These are phyloP conservation scores for Umimayanthus chanpuru DNA, from an alignment of 92 coral and sea anemone genomes.

Conservation along the genomic window DNA sequence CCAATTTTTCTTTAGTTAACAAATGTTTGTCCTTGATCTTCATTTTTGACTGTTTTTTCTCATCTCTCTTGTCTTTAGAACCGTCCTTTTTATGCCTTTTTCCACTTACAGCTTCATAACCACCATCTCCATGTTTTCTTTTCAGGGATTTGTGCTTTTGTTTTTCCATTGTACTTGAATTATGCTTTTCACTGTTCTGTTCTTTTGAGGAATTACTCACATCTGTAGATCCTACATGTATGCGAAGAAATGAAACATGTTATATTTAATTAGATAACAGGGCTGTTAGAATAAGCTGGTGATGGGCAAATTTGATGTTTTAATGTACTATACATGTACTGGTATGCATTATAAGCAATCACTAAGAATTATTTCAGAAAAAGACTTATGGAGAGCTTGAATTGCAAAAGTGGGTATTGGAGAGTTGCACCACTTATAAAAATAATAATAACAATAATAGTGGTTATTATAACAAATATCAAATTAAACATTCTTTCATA, in stretches of 20 bases:
- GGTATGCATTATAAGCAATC: too few relatives aligned
- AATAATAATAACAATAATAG: too few relatives aligned
- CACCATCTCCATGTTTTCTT: background rate
- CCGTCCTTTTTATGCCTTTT: background rate
- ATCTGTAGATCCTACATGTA: constrained; percentile 5
- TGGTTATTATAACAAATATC: too few relatives aligned
- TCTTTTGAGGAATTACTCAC: constrained; percentile 3
- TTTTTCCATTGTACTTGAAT: constrained; percentile 1
- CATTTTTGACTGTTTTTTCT: background rate
- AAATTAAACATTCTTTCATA: too few relatives aligned
- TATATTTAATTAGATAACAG: too few relatives aligned
- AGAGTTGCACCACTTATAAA: too few relatives aligned
- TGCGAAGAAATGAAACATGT: background rate
- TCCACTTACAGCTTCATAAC: background rate
- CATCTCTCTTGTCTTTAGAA: constrained; percentile 2
- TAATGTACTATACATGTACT: too few relatives aligned
- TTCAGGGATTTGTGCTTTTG: background rate
- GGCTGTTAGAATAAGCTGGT: too few relatives aligned
- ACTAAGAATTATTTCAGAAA: too few relatives aligned
- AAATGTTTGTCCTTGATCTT: background rate
- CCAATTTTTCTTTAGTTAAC: background rate
- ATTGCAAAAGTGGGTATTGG: too few relatives aligned
- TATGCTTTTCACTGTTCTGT: constrained; percentile 16
- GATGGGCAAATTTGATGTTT: too few relatives aligned
- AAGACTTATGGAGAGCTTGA: too few relatives aligned